Percentiles rank a stretch among this genome's conserved stretches.
Evolutionary conservation across 2,888 invertebrate genomes (phyloP).

Genomic region (Tuta absoluta): DNA sequence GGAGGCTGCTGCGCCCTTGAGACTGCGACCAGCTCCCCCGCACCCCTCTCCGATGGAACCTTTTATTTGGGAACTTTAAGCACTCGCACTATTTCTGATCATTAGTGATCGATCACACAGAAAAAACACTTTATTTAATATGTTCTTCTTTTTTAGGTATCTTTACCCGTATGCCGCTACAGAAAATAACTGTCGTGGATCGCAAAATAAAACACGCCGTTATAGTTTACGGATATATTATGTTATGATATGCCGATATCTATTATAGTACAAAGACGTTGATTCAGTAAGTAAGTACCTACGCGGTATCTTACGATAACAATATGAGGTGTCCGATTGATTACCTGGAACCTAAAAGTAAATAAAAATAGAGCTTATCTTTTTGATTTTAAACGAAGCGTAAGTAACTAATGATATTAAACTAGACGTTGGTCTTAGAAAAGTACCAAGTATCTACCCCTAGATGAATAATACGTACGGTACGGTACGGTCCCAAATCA

Average conservation of each 20-base stretch:
- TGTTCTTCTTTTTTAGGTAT: neutral
- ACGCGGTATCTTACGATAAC: conserved; percentile 46
- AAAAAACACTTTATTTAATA: neutral
- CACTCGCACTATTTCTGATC: neutral
- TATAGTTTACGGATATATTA: neutral
- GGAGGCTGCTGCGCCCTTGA: conserved; percentile 72
- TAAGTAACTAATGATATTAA: neutral
- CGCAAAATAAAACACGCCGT: conserved; percentile 17
- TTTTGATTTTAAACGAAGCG: neutral
- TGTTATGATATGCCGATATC: neutral
- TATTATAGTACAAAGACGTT: conserved; percentile 14
- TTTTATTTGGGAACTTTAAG: conserved; percentile 13
- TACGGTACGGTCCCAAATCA: too few relatives aligned
- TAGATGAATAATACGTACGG: too few relatives aligned
- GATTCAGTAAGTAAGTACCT: conserved; percentile 18
- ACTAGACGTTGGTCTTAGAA: neutral
- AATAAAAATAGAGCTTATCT: conserved; percentile 14
- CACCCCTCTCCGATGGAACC: conserved; percentile 21
- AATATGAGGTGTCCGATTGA: conserved; percentile 54
- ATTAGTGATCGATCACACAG: neutral
- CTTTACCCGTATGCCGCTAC: neutral
- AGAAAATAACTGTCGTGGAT: neutral
- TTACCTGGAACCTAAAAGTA: conserved; percentile 50
- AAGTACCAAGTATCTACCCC: too few relatives aligned
- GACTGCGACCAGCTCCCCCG: conserved; percentile 39